Evolutionary conservation across 2,113 vertebrate species (phyloP).

Genomic region (Chauna torquata): DNA sequence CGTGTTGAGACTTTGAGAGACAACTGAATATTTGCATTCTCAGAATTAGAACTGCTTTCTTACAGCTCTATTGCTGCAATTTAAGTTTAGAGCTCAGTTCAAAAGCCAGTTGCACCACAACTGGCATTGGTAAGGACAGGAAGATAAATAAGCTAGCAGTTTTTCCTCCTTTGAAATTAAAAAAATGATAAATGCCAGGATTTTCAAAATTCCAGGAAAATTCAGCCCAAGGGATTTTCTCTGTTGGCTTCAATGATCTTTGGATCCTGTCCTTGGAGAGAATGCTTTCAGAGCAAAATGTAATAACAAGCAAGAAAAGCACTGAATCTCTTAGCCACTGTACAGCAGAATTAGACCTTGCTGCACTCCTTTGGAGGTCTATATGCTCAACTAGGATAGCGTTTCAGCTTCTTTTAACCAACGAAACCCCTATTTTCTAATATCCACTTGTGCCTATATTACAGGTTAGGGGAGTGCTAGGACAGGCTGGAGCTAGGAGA

Average conservation of each 20-base stretch:
- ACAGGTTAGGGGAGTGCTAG: background rate
- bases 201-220: background rate
- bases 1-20: background rate
- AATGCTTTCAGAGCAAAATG: background rate
- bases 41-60: slow-evolving; percentile 4
- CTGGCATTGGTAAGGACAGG: background rate
- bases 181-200: background rate
- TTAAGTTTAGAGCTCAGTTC: background rate
- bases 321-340: background rate
- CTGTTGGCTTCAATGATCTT: background rate
- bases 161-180: background rate
- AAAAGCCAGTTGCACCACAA: background rate
- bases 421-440: background rate
- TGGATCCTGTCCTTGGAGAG: background rate
- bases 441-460: background rate
- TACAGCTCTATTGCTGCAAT: background rate
- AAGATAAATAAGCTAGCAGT: background rate
- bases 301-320: background rate
- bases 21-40: background rate
- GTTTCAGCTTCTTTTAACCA: background rate
- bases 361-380: background rate
- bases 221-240: background rate
- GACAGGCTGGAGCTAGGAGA: background rate
- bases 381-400: background rate
- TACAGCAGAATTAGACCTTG: background rate